Conservation (phyloP, 2,113 vertebrate species). For the Mobula birostris region DNA sequence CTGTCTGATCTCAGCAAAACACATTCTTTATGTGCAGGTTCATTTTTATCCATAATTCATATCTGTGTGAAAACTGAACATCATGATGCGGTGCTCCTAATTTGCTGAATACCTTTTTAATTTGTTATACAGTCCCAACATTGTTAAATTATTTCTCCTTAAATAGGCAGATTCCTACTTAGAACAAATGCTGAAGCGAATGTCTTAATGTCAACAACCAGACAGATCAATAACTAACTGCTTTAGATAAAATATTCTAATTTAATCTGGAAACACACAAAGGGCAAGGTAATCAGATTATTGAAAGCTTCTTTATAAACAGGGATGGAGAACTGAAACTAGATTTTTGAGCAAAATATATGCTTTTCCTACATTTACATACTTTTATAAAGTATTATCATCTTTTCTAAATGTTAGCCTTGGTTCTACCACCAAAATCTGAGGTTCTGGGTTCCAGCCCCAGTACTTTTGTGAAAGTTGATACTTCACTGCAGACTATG, state of each 20-base stretch:
- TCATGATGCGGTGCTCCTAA: not conserved
- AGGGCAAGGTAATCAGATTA: not conserved
- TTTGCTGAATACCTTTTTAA: not conserved
- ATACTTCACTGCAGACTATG: not conserved
- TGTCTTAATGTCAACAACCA: not conserved
- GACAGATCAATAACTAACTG: not conserved
- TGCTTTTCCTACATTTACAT: not conserved
- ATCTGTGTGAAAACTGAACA: not conserved
- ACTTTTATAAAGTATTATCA: too few relatives aligned
- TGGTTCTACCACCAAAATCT: not conserved
- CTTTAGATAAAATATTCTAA: not conserved
- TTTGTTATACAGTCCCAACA: not conserved
- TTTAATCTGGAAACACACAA: not conserved
- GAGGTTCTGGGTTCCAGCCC: not conserved
- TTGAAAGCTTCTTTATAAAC: not conserved
- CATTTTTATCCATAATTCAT: not conserved
- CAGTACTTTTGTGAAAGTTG: not conserved
- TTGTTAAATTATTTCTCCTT: not conserved
- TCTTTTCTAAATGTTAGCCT: not conserved
- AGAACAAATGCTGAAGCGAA: not conserved
- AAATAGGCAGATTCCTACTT: not conserved
- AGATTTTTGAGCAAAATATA: not conserved
- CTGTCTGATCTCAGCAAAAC: not conserved
- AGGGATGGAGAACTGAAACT: not conserved
- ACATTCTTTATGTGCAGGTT: not conserved